These are phyloP conservation scores for Lepidurus apus DNA, from an alignment of 1,140 invertebrate genomes.

Conservation along the genomic window DNA sequence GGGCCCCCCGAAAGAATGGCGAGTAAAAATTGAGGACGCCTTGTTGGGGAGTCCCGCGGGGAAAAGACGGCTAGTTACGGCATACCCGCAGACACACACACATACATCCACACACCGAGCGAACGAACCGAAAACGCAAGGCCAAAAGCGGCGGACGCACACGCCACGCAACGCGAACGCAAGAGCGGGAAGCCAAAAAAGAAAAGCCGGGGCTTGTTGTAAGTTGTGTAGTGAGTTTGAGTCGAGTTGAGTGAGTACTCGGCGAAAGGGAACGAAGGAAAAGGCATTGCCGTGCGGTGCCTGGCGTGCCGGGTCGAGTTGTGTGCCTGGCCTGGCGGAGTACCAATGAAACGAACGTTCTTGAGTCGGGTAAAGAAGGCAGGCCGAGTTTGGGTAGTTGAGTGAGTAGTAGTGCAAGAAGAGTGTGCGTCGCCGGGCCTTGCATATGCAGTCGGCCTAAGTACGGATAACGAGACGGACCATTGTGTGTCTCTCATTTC, in stretches of 20 bases:
- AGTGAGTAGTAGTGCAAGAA: conserved; percentile 18
- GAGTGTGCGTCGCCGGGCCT: conserved; percentile 16
- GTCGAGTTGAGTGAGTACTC: neutral
- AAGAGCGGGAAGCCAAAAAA: neutral
- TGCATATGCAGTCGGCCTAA: conserved; percentile 21
- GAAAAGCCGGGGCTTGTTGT: neutral
- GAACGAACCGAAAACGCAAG: no score
- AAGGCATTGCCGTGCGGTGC: conserved; percentile 16
- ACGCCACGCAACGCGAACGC: neutral
- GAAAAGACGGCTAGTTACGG: neutral
- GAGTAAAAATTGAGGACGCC: neutral
- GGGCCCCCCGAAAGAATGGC: neutral
- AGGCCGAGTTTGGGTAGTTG: conserved; percentile 9
- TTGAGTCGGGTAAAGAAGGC: conserved; percentile 21
- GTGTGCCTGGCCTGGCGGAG: neutral
- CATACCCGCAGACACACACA: neutral
- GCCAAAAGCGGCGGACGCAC: no score
- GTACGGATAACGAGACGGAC: conserved; percentile 20
- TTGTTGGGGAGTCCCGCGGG: neutral
- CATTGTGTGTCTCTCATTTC: conserved; percentile 1
- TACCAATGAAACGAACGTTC: conserved; percentile 14
- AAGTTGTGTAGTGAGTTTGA: neutral
- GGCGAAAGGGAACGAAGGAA: neutral
- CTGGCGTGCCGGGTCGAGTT: neutral
- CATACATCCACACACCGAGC: no score